Evolutionary conservation across 1,140 invertebrate species (phyloP).

Genomic region (Laupala kohalensis): DNA sequence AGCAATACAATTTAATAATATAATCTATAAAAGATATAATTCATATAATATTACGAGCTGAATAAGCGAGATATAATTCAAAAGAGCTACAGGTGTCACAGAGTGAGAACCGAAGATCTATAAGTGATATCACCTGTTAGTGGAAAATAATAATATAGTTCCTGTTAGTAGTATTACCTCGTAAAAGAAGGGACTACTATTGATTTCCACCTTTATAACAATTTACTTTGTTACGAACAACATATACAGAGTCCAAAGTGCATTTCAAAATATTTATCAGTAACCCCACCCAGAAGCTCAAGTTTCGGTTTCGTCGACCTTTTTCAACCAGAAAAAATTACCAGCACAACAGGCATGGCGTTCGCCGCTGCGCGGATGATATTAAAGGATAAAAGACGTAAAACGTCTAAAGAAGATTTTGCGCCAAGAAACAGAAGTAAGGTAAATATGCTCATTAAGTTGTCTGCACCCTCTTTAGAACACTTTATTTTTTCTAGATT

Average conservation of each 20-base stretch:
- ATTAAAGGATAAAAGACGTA: slow-evolving; percentile 60
- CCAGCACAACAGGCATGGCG: slow-evolving; percentile 38
- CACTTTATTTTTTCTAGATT: neutral
- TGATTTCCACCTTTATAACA: no score
- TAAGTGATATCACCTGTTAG: neutral
- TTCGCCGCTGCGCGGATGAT: slow-evolving; percentile 72
- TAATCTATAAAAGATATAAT: no score
- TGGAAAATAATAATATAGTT: neutral
- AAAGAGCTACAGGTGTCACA: no score
- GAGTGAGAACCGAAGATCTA: no score
- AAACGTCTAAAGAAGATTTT: slow-evolving; percentile 65
- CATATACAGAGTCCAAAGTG: no score
- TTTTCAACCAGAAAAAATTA: neutral
- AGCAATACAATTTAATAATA: neutral
- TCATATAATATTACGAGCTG: no score
- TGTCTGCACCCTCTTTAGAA: neutral
- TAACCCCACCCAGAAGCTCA: neutral
- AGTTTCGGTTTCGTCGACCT: neutral
- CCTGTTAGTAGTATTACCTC: neutral
- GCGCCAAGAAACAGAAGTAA: slow-evolving; percentile 58
- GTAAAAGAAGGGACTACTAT: no score
- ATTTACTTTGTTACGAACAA: no score
- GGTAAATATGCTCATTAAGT: slow-evolving; percentile 35
- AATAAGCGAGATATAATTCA: no score
- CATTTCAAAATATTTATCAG: no score